phyloP scores from a whole-genome alignment of 2,113 vertebrate species.

The Cyanistes caeruleus region DNA sequence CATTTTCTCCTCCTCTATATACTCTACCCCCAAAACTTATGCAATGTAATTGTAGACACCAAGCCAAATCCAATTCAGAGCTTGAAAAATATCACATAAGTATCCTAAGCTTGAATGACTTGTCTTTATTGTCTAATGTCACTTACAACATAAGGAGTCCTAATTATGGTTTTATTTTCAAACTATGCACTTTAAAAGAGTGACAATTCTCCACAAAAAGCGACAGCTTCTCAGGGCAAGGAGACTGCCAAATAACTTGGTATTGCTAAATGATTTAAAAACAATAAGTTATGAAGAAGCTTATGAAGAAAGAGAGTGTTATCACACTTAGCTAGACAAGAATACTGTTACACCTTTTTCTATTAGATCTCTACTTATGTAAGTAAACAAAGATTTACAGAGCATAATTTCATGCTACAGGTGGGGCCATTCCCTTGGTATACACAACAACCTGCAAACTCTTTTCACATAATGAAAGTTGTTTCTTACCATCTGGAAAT shows the following conservation, averaged over 20 bases:
- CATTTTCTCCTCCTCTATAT: constrained; percentile 12
- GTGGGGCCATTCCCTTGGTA: neutral
- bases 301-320: neutral
- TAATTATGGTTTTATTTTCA: constrained; percentile 55
- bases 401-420: neutral
- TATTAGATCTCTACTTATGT: neutral
- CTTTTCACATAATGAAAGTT: neutral
- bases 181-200: neutral
- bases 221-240: constrained; percentile 10
- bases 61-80: constrained; percentile 25
- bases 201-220: constrained; percentile 18
- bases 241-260: neutral
- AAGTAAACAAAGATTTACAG: neutral
- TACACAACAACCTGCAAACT: neutral
- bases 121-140: constrained; percentile 26
- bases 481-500: constrained; percentile 13
- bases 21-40: neutral
- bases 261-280: neutral
- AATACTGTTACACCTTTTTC: neutral
- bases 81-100: constrained; percentile 29
- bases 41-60: neutral
- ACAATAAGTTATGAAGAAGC: neutral
- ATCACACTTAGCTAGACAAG: neutral
- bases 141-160: constrained; percentile 45
- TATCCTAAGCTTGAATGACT: constrained; percentile 15